Conservation (phyloP, 2,113 vertebrate genomes). For the Peromyscus polionotus region DNA sequence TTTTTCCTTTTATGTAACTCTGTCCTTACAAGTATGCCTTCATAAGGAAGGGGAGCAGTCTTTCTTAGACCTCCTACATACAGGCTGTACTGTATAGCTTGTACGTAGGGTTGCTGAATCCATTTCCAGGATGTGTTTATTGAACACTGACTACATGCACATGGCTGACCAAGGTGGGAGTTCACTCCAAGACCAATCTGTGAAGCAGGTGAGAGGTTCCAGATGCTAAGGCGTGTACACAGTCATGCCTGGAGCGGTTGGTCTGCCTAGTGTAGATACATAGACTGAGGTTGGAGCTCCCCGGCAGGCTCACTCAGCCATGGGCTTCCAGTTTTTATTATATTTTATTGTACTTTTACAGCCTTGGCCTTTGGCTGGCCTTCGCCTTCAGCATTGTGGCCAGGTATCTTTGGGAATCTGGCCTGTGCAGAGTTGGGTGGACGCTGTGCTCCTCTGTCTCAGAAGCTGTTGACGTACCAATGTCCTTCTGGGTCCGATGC, state of each 20-base stretch:
- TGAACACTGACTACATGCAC: background rate
- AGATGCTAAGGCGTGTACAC: rapidly evolving
- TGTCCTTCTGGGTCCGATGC: background rate
- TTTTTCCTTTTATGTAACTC: background rate
- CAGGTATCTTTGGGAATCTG: background rate
- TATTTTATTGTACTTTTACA: background rate
- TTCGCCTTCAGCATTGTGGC: background rate
- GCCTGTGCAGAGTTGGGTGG: background rate
- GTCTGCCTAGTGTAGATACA: rapidly evolving
- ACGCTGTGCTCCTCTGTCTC: background rate
- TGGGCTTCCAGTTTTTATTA: background rate
- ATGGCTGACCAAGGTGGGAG: background rate
- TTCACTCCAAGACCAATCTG: background rate
- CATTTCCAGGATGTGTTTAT: background rate
- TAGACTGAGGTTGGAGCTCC: background rate
- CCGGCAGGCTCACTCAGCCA: rapidly evolving
- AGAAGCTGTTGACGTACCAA: rapidly evolving
- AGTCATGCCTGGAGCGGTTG: rapidly evolving
- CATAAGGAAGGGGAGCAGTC: background rate
- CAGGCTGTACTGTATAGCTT: background rate
- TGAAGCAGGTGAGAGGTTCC: background rate
- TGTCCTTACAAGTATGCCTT: background rate
- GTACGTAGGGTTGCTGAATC: background rate
- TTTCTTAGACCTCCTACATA: background rate
- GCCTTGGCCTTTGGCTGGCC: background rate